phyloP scores from a whole-genome alignment of 2,113 vertebrate species.

The Grantiella picta region DNA sequence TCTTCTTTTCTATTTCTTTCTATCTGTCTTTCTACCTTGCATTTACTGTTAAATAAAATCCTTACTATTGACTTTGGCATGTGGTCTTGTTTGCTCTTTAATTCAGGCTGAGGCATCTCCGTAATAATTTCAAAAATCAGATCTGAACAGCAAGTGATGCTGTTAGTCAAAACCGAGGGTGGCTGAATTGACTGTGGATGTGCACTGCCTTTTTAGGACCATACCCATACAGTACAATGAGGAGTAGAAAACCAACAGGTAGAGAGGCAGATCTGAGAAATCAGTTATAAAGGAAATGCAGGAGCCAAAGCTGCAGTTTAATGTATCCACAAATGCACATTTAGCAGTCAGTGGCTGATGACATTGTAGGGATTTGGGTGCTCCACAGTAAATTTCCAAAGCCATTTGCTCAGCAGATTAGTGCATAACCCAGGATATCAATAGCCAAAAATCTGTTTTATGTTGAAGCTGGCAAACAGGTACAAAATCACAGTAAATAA shows the following conservation, averaged over 20 bases:
- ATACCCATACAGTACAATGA: neutral
- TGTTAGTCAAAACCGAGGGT: neutral
- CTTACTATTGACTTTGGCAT: neutral
- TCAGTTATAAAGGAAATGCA: neutral
- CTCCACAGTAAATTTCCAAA: conserved; percentile 12
- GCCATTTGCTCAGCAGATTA: conserved; percentile 2
- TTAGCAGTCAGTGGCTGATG: neutral
- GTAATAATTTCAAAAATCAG: neutral
- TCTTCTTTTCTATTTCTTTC: neutral
- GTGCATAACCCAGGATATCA: neutral
- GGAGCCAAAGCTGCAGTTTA: neutral
- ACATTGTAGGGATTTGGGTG: neutral
- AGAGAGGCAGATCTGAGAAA: neutral
- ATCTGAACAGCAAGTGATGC: neutral
- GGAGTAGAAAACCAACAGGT: neutral
- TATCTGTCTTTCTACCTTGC: neutral
- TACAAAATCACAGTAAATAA: neutral
- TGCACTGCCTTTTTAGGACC: neutral
- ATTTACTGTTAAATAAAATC: neutral
- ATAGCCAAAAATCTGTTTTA: neutral
- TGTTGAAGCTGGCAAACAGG: neutral
- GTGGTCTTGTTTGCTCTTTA: neutral
- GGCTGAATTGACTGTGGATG: neutral
- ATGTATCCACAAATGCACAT: neutral
- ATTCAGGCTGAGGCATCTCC: neutral